Evolutionary conservation across 2,888 invertebrate species (phyloP).

Genomic region (Scaptomyza caliginosa): DNA sequence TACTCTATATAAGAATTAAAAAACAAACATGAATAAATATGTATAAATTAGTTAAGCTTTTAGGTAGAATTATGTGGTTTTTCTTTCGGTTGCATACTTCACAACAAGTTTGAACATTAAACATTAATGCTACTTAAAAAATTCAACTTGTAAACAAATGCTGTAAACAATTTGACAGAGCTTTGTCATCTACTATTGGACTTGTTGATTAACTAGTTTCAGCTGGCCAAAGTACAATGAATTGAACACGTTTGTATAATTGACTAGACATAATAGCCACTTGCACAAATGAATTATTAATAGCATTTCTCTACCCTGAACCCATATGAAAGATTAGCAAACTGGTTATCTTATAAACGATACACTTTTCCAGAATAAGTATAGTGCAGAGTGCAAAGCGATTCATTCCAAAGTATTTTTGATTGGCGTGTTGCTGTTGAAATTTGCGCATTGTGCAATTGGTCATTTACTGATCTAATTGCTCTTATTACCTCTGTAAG

Average conservation of each 20-base stretch:
- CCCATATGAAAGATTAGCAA: slow-evolving; percentile 28
- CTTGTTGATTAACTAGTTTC: slow-evolving; percentile 2
- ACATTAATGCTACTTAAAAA: neutral
- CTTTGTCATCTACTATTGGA: neutral
- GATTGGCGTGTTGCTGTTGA: neutral
- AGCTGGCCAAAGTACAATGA: slow-evolving; percentile 24
- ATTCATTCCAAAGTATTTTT: neutral
- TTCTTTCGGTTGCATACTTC: too few species aligned
- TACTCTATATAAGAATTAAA: slow-evolving; percentile 2
- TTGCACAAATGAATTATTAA: slow-evolving; percentile 7
- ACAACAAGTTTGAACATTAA: neutral
- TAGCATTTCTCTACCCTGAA: slow-evolving; percentile 6
- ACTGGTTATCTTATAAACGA: slow-evolving; percentile 1
- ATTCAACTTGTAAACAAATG: neutral
- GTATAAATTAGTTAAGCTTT: neutral
- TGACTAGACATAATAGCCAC: slow-evolving; percentile 1
- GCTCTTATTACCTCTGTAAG: slow-evolving; percentile 19
- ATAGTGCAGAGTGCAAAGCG: slow-evolving; percentile 3
- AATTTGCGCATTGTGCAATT: slow-evolving; percentile 5
- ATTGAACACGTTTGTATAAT: slow-evolving; percentile 10
- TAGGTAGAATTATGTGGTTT: neutral
- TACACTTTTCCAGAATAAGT: neutral
- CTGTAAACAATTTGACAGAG: neutral
- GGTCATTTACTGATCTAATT: slow-evolving; percentile 15
- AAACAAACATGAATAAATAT: too few species aligned